These are phyloP conservation scores for Sebastes schlegelii DNA, from an alignment of 2,113 vertebrate species.

Conservation along the genomic window DNA sequence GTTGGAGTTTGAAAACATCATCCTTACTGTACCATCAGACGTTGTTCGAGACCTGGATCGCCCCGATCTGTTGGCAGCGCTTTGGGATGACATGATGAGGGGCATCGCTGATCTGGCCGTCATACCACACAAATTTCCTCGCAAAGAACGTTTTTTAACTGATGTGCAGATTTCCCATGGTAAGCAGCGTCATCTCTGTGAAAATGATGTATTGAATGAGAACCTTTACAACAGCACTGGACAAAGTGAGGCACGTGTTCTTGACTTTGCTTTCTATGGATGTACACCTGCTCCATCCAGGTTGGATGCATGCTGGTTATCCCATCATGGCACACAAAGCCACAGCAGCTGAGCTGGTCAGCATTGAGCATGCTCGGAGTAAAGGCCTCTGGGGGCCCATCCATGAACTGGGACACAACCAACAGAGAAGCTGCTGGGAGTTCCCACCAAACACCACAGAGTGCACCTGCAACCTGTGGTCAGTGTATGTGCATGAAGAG, in stretches of 20 bases:
- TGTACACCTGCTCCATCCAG: slow-evolving; percentile 53
- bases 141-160: slow-evolving; percentile 88
- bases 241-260: too few species aligned
- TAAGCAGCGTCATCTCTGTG: slow-evolving; percentile 25
- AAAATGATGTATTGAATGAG: too few species aligned
- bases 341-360: slow-evolving; percentile 43
- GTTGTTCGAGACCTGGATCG: slow-evolving; percentile 69
- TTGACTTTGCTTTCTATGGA: too few species aligned
- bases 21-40: slow-evolving; percentile 83
- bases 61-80: slow-evolving; percentile 78
- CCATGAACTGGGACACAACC: slow-evolving; percentile 87
- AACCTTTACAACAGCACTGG: too few species aligned
- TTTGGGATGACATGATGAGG: slow-evolving; percentile 85
- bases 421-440: slow-evolving; percentile 84
- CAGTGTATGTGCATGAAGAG: slow-evolving; percentile 82
- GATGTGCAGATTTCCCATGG: slow-evolving; percentile 88
- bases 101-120: slow-evolving; percentile 83
- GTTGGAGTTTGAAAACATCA: slow-evolving; percentile 87
- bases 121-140: slow-evolving; percentile 79
- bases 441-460: slow-evolving; percentile 85
- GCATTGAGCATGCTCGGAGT: not conserved
- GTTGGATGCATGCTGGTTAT: slow-evolving; percentile 88
- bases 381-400: slow-evolving; percentile 73
- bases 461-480: slow-evolving; percentile 88
- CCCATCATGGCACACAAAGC: slow-evolving; percentile 74